These are phyloP conservation scores for Zaprionus lachaisei DNA, from an alignment of 1,140 invertebrate genomes.

Conservation along the genomic window DNA sequence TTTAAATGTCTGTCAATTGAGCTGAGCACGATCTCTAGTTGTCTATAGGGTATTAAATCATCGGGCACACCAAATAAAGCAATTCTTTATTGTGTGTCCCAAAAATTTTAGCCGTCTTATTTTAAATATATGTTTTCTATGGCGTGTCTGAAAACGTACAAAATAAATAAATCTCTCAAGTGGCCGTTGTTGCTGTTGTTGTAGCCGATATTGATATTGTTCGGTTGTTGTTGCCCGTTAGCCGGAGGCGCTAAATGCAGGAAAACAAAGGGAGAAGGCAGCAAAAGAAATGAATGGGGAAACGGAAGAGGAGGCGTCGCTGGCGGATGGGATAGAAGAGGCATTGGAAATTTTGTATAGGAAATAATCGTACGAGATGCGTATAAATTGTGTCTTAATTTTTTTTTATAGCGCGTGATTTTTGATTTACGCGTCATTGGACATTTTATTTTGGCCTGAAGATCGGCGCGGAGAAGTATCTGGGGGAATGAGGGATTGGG, in stretches of 20 bases:
- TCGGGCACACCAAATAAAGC: not conserved
- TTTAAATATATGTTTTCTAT: slow-evolving; percentile 19
- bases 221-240: slow-evolving; percentile 22
- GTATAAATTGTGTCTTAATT: slow-evolving; percentile 68
- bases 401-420: slow-evolving; percentile 67
- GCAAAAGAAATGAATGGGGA: slow-evolving; percentile 47
- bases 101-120: not conserved
- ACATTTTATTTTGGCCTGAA: slow-evolving; percentile 75
- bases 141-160: slow-evolving; percentile 43
- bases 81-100: not conserved
- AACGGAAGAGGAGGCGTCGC: slow-evolving; percentile 23
- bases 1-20: not conserved
- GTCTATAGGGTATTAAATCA: slow-evolving; percentile 10
- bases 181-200: slow-evolving; percentile 49
- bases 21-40: not conserved
- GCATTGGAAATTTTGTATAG: slow-evolving; percentile 43
- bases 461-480: not conserved
- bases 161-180: slow-evolving; percentile 71
- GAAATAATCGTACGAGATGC: slow-evolving; percentile 43
- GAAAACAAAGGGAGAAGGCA: slow-evolving; percentile 46
- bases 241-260: slow-evolving; percentile 74
- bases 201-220: slow-evolving; percentile 35
- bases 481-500: not conserved
- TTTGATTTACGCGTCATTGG: slow-evolving; percentile 80
- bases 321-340: slow-evolving; percentile 20